Conservation (phyloP, 2,797 vertebrate species). For the Hafferia zeledoni region DNA sequence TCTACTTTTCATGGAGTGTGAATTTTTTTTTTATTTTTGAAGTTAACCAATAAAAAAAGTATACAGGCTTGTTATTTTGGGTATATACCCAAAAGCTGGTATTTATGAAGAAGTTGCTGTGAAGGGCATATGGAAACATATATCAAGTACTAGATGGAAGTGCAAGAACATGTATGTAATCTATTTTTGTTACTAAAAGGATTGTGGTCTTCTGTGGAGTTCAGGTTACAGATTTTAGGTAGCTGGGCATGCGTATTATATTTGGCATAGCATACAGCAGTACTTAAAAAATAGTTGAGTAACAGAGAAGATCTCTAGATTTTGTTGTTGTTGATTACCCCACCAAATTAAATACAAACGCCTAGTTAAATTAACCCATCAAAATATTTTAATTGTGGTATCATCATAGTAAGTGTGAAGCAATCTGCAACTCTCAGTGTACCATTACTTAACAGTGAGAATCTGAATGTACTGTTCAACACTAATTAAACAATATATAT, state of each 20-base stretch:
- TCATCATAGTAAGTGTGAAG: not conserved
- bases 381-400: not conserved
- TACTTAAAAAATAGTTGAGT: not conserved
- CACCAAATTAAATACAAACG: not conserved
- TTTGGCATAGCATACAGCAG: not conserved
- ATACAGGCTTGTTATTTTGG: not conserved
- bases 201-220: not conserved
- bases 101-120: not conserved
- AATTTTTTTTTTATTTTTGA: not conserved
- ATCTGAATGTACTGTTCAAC: not conserved
- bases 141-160: not conserved
- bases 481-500: not conserved
- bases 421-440: not conserved
- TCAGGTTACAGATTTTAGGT: not conserved
- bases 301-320: not conserved
- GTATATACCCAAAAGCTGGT: not conserved
- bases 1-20: not conserved
- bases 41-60: not conserved
- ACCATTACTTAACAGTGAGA: fast-evolving
- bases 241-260: not conserved
- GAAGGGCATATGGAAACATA: not conserved
- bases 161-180: not conserved
- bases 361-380: not conserved
- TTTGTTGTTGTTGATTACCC: not conserved
- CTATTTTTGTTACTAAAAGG: not conserved